phyloP scores from a whole-genome alignment of 1,140 invertebrate species.

The Akabosia matsudoensis region DNA sequence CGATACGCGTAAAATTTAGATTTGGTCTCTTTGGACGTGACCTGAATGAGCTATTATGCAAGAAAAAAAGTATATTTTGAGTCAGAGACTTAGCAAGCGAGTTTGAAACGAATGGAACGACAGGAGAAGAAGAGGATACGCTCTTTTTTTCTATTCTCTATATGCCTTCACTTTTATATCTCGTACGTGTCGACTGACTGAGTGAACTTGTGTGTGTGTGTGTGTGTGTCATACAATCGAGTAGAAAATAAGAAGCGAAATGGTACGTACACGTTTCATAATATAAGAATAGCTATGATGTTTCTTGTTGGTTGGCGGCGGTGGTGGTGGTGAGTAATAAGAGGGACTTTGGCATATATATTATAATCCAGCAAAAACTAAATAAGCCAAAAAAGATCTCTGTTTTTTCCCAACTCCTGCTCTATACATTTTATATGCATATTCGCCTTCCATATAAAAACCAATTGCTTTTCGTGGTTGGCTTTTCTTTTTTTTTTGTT shows the following conservation, averaged over 20 bases:
- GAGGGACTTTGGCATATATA: conserved; percentile 24
- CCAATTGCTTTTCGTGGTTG: conserved; percentile 3
- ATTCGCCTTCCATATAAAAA: conserved; percentile 3
- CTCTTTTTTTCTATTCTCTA: too few relatives aligned
- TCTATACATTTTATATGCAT: neutral
- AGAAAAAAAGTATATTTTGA: conserved; percentile 27
- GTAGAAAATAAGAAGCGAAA: neutral
- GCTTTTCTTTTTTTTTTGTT: neutral
- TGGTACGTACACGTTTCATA: neutral
- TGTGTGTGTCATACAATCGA: neutral
- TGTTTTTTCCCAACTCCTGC: neutral
- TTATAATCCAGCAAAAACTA: conserved; percentile 25
- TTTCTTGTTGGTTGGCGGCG: neutral
- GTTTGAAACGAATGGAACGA: conserved; percentile 1
- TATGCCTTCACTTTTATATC: neutral
- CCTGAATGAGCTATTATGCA: conserved; percentile 33
- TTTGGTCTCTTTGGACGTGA: conserved; percentile 44
- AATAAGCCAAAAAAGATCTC: conserved; percentile 13
- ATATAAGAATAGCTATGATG: neutral
- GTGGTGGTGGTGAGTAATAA: neutral
- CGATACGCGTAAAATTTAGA: conserved; percentile 46
- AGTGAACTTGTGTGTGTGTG: neutral
- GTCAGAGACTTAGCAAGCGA: neutral
- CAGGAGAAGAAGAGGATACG: neutral
- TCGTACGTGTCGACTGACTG: conserved; percentile 8